phyloP scores from a whole-genome alignment of 2,888 invertebrate species.

The Uropetala carovei region DNA sequence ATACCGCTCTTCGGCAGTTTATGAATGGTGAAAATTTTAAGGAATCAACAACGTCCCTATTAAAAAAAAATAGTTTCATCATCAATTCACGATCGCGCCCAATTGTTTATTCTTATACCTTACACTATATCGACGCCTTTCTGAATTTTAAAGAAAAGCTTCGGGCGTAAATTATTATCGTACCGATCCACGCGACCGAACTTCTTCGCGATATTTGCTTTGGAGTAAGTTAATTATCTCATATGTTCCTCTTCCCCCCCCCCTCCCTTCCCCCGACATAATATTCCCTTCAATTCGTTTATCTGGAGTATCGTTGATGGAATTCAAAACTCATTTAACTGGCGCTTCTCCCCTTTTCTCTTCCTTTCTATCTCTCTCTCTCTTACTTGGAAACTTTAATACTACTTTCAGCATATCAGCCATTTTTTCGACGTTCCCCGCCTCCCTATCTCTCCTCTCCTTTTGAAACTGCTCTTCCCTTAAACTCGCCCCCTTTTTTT shows the following conservation, averaged over 20 bases:
- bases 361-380: neutral
- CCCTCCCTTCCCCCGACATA: neutral
- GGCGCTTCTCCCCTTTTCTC: neutral
- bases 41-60: too few relatives aligned
- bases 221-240: neutral
- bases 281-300: neutral
- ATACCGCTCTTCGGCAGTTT: too few relatives aligned
- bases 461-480: neutral
- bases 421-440: neutral
- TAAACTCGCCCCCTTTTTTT: neutral
- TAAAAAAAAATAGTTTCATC: too few relatives aligned
- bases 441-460: neutral
- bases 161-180: too few relatives aligned
- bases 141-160: too few relatives aligned
- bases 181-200: neutral
- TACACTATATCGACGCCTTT: too few relatives aligned
- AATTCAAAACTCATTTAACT: conserved; percentile 18
- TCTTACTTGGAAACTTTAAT: neutral
- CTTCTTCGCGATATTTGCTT: neutral
- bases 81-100: too few relatives aligned
- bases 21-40: too few relatives aligned
- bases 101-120: too few relatives aligned
- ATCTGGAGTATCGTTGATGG: neutral
- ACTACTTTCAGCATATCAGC: neutral
- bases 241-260: neutral